These are phyloP conservation scores for Acrobasis consociella DNA, from an alignment of 2,888 invertebrate species.

Conservation along the genomic window DNA sequence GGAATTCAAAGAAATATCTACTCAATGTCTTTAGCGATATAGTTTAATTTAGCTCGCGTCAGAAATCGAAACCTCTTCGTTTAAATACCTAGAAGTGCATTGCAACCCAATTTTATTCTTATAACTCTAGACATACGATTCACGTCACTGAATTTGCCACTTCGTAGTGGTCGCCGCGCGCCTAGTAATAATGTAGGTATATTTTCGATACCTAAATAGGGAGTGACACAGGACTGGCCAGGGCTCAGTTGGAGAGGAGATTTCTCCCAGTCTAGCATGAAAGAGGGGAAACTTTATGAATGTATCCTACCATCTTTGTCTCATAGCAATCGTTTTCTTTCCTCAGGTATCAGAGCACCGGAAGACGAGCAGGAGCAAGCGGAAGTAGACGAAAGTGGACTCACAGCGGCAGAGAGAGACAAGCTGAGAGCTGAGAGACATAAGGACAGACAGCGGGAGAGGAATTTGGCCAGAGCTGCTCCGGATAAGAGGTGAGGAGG, in stretches of 20 bases:
- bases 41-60: too few relatives aligned
- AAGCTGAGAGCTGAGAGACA: slow-evolving; percentile 93
- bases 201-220: too few relatives aligned
- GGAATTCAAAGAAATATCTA: too few relatives aligned
- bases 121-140: too few relatives aligned
- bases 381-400: slow-evolving; percentile 57
- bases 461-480: slow-evolving; percentile 96
- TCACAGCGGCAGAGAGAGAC: slow-evolving; percentile 90
- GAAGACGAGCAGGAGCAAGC: slow-evolving; percentile 58
- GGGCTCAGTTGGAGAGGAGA: slow-evolving; percentile 97
- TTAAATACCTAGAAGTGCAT: too few relatives aligned
- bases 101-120: too few relatives aligned
- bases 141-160: too few relatives aligned
- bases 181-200: too few relatives aligned
- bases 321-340: not conserved
- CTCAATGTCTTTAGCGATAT: too few relatives aligned
- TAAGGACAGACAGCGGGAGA: slow-evolving; percentile 94
- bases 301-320: not conserved
- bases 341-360: slow-evolving; percentile 63
- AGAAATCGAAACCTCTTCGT: too few relatives aligned
- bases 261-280: slow-evolving; percentile 94
- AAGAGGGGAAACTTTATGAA: slow-evolving; percentile 88
- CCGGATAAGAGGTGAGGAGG: slow-evolving; percentile 90
- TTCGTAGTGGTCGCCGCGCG: too few relatives aligned
- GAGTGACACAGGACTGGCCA: too few relatives aligned